Evolutionary conservation across 64 coral and sea anemone genomes (phyloP), one percentile per base, ranked within the genome.

Genomic region (Montipora capricornis): DNA sequence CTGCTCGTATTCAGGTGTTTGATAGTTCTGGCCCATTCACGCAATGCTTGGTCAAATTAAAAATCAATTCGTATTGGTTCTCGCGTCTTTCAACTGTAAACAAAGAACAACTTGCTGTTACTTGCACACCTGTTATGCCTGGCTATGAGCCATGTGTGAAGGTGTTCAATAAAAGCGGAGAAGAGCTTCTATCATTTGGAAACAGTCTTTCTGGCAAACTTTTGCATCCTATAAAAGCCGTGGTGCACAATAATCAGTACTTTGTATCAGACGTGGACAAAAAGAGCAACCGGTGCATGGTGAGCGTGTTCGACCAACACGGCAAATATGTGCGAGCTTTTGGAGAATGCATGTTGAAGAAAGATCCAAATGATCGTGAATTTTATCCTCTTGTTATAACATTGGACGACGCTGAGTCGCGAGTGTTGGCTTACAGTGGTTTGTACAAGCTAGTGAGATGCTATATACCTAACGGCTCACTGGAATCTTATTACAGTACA

Each of bases 181-280:
- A 67, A 44, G 87, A 94, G 46, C 57, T 89, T 1, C 9, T 96
- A 12, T 92, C 87, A 6, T 96, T 96, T 86, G 95, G 95, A 19
- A 89, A 81, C 8, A 73, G 81, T 14, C 80, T 92, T 0, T 83
- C 66, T 44, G 95, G 95, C 49, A 96, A 96, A 66, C 76, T 96
- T 6, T 11, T 88, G 22, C 64, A 87, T 44, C 95, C 95, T 10
- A 69, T 68, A 8, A 96, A 96, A 87, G 87, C 92, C 60, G 77
- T 96, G 11, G 61, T 67, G 20, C 79, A 90, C n/a, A 91, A 87
- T 85, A 83, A 90, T 8, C 80, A 96, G 66, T 96, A 80, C 74
- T 96, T 87, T 75, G 95, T 96, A 17, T 96, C 95, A 4, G 95
- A 96, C 53, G 78, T 90, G 45, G 95, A 96, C 80, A 96, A 96